A percentile compares a stretch with the other conserved stretches of the same genome.
Evolutionary conservation across 64 coral and sea anemone genomes (phyloP).

Genomic region (Astreopora myriophthalma): DNA sequence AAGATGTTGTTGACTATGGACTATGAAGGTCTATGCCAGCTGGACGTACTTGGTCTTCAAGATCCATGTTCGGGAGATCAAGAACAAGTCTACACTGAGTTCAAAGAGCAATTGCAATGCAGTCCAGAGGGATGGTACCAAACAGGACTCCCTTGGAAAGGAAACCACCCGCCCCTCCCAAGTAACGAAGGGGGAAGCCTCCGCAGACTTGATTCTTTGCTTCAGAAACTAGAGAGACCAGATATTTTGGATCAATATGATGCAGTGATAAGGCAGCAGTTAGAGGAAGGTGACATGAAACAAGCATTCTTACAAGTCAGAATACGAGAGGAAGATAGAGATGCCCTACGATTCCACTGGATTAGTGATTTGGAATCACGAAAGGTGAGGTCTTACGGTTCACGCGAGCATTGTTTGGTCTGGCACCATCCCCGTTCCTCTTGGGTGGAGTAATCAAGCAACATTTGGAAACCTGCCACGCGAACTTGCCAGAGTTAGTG

Average conservation of each 20-base stretch:
- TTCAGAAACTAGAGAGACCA: not conserved
- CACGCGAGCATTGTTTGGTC: conserved; percentile 57
- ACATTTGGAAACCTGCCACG: conserved; percentile 23
- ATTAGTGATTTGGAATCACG: not conserved
- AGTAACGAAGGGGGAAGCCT: conserved; percentile 12
- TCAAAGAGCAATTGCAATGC: conserved; percentile 2
- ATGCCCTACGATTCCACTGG: conserved; percentile 13
- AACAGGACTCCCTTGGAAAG: conserved; percentile 31
- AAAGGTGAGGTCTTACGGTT: not conserved
- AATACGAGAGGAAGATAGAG: not conserved
- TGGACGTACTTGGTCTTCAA: conserved; percentile 31
- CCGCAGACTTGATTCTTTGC: not conserved
- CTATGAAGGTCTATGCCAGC: not conserved
- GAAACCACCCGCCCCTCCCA: conserved; percentile 21
- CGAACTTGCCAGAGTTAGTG: not conserved
- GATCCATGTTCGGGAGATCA: conserved; percentile 7
- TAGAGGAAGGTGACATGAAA: not conserved
- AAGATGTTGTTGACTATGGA: conserved; percentile 19
- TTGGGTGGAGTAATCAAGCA: conserved; percentile 71
- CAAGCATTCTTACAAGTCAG: not conserved
- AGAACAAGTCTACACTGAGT: not conserved
- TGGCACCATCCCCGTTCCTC: conserved; percentile 48
- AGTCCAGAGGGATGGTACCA: conserved; percentile 50
- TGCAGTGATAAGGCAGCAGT: conserved; percentile 3
- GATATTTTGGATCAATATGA: not conserved